Conservation (phyloP, 2,888 invertebrate species). For the Oegoconia quadripuncta region DNA sequence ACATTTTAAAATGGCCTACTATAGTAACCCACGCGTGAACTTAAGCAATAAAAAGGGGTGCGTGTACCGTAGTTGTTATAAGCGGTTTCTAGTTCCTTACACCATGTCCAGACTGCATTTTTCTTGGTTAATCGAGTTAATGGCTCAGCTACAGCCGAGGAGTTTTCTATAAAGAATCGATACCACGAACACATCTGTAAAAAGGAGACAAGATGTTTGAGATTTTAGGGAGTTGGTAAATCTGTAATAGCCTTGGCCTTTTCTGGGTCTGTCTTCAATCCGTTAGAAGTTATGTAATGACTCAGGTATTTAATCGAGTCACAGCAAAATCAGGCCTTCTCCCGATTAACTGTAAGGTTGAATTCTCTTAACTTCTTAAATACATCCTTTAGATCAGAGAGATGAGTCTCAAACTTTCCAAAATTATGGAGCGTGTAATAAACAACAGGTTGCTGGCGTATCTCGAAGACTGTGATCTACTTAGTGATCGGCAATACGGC, state of each 20-base stretch:
- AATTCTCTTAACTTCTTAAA: constrained; percentile 16
- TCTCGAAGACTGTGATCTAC: too few species aligned
- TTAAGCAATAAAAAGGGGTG: too few species aligned
- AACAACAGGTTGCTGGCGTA: too few species aligned
- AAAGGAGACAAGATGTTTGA: constrained; percentile 20
- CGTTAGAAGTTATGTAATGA: too few species aligned
- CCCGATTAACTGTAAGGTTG: constrained; percentile 18
- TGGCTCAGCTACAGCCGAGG: constrained; percentile 23
- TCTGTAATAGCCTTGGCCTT: constrained; percentile 21
- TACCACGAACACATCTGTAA: constrained; percentile 20
- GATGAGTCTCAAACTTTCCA: background rate
- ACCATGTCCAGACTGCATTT: background rate
- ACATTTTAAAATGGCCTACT: too few species aligned
- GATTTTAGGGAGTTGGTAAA: constrained; percentile 18
- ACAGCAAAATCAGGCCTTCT: constrained; percentile 20
- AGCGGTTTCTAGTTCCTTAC: too few species aligned
- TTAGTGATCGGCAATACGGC: too few species aligned
- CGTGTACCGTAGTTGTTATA: too few species aligned
- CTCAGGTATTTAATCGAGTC: constrained; percentile 12
- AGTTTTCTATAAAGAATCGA: constrained; percentile 27
- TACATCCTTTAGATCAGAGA: constrained; percentile 6
- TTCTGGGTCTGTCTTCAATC: constrained; percentile 18
- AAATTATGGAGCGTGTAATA: too few species aligned
- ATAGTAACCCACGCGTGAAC: too few species aligned
- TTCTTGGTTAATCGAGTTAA: constrained; percentile 11